Evolutionary conservation across 2,888 invertebrate genomes (phyloP).

Genomic region (Acanthacorydalis orientalis): DNA sequence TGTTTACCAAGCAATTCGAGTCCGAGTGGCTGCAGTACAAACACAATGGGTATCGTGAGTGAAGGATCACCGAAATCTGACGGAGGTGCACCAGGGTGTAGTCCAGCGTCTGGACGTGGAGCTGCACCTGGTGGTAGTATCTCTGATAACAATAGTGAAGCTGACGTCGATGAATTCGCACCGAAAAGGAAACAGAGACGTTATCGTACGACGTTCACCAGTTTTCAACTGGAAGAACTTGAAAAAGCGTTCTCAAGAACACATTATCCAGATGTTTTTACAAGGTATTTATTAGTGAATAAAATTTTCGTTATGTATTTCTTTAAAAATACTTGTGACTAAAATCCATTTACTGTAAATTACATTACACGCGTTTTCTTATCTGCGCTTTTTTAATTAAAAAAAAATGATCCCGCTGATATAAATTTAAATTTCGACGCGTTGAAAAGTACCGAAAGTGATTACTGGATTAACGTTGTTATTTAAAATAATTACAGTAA

Average conservation of each 20-base stretch:
- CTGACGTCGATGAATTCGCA: slow-evolving; percentile 55
- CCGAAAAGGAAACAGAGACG: slow-evolving; percentile 81
- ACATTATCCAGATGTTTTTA: slow-evolving; percentile 96
- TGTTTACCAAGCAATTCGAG: background rate
- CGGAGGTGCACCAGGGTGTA: background rate
- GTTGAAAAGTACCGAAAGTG: too few relatives aligned
- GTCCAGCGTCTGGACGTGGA: slow-evolving; percentile 8
- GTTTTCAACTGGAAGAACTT: slow-evolving; percentile 86
- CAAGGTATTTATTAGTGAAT: slow-evolving; percentile 40
- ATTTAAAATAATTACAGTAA: too few relatives aligned
- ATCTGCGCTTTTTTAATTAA: too few relatives aligned
- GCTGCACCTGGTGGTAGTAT: slow-evolving; percentile 23
- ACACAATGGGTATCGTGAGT: slow-evolving; percentile 5
- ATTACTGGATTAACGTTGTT: too few relatives aligned
- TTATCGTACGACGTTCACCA: slow-evolving; percentile 88
- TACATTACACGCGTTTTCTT: too few relatives aligned
- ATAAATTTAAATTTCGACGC: too few relatives aligned
- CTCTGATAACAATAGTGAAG: slow-evolving; percentile 41
- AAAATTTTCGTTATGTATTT: too few relatives aligned
- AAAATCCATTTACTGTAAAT: too few relatives aligned
- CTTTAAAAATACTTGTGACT: too few relatives aligned
- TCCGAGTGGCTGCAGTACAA: background rate
- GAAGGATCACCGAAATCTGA: slow-evolving; percentile 6
- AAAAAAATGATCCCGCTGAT: too few relatives aligned
- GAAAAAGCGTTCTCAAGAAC: slow-evolving; percentile 95